phyloP scores from a whole-genome alignment of 2,113 vertebrate genomes.

The Zeus faber region DNA sequence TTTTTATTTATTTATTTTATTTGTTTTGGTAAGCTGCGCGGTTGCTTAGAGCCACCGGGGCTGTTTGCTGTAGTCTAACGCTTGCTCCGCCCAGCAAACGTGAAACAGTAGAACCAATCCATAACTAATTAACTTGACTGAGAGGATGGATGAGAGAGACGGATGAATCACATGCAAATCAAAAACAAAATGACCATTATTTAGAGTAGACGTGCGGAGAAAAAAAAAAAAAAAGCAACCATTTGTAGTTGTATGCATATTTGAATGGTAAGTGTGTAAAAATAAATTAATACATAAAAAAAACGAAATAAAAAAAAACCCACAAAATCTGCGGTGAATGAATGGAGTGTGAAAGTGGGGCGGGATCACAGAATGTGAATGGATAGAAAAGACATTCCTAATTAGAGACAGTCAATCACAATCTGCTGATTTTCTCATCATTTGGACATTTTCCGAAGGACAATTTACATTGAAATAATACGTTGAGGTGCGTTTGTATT shows the following conservation, averaged over 20 bases:
- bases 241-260: neutral
- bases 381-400: slow-evolving; percentile 30
- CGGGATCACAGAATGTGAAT: slow-evolving; percentile 23
- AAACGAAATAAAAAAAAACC: neutral
- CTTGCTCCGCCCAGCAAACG: slow-evolving; percentile 73
- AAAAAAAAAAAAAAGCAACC: neutral
- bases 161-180: neutral
- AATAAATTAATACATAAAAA: no score
- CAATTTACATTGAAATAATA: no score
- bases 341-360: slow-evolving; percentile 39
- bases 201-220: no score
- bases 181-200: neutral
- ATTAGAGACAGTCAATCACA: no score
- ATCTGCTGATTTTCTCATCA: no score
- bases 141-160: slow-evolving; percentile 39
- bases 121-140: slow-evolving; percentile 64
- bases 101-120: slow-evolving; percentile 66
- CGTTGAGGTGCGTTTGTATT: no score
- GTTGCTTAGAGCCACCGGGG: slow-evolving; percentile 31
- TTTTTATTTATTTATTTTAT: slow-evolving; percentile 23
- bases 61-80: slow-evolving; percentile 77
- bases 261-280: slow-evolving; percentile 15
- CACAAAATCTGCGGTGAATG: slow-evolving; percentile 22
- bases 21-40: slow-evolving; percentile 27
- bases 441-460: no score